phyloP scores from a whole-genome alignment of 92 coral and sea anemone species.

The Siderastrea radians region DNA sequence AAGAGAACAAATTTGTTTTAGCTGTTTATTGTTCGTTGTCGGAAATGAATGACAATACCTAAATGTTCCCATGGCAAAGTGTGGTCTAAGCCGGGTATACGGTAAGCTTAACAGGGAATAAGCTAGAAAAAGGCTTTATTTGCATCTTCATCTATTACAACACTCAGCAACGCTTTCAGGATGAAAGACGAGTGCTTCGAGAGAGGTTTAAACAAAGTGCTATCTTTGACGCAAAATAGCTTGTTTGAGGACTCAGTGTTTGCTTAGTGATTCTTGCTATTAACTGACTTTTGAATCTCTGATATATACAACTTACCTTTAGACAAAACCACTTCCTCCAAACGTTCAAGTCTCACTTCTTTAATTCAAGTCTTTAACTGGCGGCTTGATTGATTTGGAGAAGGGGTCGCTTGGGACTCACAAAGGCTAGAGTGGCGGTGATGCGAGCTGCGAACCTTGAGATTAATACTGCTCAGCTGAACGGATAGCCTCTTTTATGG shows the following conservation, averaged over 20 bases:
- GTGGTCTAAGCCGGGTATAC: background rate
- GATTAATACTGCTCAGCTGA: conserved; percentile 1
- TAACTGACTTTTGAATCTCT: background rate
- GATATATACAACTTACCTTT: conserved; percentile 2
- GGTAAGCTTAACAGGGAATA: too few relatives aligned
- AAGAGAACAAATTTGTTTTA: conserved; percentile 5
- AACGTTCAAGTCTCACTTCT: background rate
- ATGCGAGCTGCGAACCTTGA: background rate
- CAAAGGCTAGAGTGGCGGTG: background rate
- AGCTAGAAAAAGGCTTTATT: background rate
- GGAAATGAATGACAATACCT: conserved; percentile 13
- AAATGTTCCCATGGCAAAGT: background rate
- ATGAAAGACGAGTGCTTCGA: background rate
- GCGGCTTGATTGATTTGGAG: background rate
- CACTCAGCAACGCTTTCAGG: background rate
- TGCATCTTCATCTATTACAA: background rate
- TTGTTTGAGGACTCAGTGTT: background rate
- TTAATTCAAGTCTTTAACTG: background rate
- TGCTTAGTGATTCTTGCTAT: background rate
- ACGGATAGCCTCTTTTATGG: conserved; percentile 1
- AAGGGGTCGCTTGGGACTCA: background rate
- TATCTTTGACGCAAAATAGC: background rate
- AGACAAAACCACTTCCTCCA: background rate
- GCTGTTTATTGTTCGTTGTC: conserved; percentile 7
- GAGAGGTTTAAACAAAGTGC: background rate